Percentiles rank a stretch among this genome's conserved stretches.
phyloP scores from a whole-genome alignment of 2,113 vertebrate genomes.

The Gadus chalcogrammus region DNA sequence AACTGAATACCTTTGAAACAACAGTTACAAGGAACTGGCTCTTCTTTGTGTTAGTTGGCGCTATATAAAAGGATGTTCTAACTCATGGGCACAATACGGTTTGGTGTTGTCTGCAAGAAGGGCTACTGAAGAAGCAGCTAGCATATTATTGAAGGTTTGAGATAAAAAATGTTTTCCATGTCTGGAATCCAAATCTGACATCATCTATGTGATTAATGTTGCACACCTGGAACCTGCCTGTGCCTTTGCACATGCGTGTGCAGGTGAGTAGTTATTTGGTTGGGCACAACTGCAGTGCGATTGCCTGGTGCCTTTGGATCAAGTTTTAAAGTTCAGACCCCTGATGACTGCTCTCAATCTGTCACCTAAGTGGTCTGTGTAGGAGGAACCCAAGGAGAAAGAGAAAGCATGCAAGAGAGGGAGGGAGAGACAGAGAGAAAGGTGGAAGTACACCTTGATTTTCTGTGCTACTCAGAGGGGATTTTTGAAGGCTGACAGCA shows the following conservation, averaged over 20 bases:
- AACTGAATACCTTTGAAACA: conserved; percentile 59
- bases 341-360: conserved; percentile 72
- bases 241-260: background rate
- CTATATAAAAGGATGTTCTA: conserved; percentile 42
- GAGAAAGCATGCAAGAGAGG: conserved; percentile 35
- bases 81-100: conserved; percentile 38
- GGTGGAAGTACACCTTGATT: conserved; percentile 41
- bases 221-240: conserved; percentile 12
- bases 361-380: conserved; percentile 57
- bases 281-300: conserved; percentile 27
- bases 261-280: too few species aligned
- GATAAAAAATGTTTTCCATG: too few species aligned
- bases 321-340: conserved; percentile 67
- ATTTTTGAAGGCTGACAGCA: conserved; percentile 36
- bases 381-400: conserved; percentile 50
- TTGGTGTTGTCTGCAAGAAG: conserved; percentile 9
- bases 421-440: background rate
- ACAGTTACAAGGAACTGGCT: conserved; percentile 52
- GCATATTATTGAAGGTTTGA: conserved; percentile 24
- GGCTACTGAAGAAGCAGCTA: conserved; percentile 31
- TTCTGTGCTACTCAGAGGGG: conserved; percentile 29
- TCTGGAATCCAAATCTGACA: conserved; percentile 28
- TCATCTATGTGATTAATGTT: conserved; percentile 10
- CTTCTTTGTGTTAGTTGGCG: conserved; percentile 46
- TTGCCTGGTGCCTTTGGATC: conserved; percentile 48